phyloP scores from a whole-genome alignment of 2,797 vertebrate species.

The Rhynchonycteris naso region DNA sequence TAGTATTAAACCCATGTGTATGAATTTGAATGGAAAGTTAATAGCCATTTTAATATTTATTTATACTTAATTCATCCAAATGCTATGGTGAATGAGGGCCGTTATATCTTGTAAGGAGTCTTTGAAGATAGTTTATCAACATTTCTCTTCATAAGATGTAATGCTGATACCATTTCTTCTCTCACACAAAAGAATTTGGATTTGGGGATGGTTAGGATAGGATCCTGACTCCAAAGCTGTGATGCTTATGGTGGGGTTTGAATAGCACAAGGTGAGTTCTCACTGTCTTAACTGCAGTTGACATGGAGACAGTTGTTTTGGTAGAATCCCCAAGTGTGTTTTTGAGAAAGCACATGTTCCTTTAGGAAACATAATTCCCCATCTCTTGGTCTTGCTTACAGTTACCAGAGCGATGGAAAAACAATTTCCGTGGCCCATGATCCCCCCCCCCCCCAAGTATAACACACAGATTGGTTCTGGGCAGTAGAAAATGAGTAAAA shows the following conservation, averaged over 20 bases:
- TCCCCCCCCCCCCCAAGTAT: not conserved
- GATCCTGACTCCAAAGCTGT: not conserved
- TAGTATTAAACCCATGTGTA: slow-evolving; percentile 72
- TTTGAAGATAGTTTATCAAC: slow-evolving; percentile 61
- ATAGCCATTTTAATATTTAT: slow-evolving; percentile 70
- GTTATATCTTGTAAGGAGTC: slow-evolving; percentile 32
- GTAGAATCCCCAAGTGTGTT: slow-evolving; percentile 51
- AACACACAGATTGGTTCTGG: slow-evolving; percentile 51
- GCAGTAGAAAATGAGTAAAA: slow-evolving; percentile 38
- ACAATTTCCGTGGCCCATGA: slow-evolving; percentile 48
- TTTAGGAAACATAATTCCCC: slow-evolving; percentile 43
- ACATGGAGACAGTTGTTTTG: slow-evolving; percentile 37
- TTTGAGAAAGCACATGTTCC: slow-evolving; percentile 62
- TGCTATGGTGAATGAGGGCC: slow-evolving; percentile 31
- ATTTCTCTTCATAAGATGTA: slow-evolving; percentile 41
- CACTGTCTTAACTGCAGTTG: slow-evolving; percentile 30
- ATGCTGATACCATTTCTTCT: not conserved
- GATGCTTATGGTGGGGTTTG: not conserved
- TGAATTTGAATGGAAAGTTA: slow-evolving; percentile 69
- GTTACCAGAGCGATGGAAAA: slow-evolving; percentile 68
- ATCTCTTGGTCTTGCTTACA: slow-evolving; percentile 22
- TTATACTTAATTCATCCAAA: slow-evolving; percentile 65
- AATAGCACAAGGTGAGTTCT: not conserved
- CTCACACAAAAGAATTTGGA: slow-evolving; percentile 9
- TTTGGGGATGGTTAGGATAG: not conserved